These are phyloP conservation scores for Charina bottae DNA, from an alignment of 2,113 vertebrate genomes.

Conservation along the genomic window DNA sequence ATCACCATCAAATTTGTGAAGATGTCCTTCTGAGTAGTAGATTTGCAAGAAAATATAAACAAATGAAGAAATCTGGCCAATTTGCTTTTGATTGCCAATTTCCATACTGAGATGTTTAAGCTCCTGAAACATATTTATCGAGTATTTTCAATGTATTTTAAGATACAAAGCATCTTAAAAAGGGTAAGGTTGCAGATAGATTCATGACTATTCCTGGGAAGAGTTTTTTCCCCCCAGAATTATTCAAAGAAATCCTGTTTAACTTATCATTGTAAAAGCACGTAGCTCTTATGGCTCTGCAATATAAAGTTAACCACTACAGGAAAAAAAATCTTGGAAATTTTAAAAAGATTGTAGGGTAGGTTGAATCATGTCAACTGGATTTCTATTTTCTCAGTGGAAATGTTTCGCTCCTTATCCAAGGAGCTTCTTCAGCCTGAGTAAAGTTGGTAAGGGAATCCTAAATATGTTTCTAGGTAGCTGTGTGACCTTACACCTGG, in stretches of 20 bases:
- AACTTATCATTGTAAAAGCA: constrained; percentile 30
- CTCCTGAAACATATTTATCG: constrained; percentile 13
- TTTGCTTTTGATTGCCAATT: constrained; percentile 1
- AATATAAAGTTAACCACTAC: constrained; percentile 31
- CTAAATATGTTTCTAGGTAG: too few species aligned
- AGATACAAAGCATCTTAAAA: neutral
- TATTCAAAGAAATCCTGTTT: constrained; percentile 8
- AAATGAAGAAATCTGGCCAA: too few species aligned
- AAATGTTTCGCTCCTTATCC: too few species aligned
- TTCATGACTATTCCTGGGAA: neutral
- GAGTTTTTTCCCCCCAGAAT: neutral
- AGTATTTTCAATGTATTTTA: neutral
- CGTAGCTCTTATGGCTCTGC: neutral
- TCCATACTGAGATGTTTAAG: constrained; percentile 24
- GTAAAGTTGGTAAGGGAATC: too few species aligned
- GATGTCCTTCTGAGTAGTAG: neutral
- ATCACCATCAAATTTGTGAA: neutral
- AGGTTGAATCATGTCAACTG: too few species aligned
- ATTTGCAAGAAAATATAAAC: neutral
- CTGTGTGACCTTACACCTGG: too few species aligned
- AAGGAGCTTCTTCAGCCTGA: too few species aligned
- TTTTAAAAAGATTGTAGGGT: neutral
- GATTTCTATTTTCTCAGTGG: too few species aligned
- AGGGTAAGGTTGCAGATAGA: neutral
- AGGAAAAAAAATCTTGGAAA: constrained; percentile 10